A percentile compares a stretch with the other conserved stretches of the same genome.
These are phyloP conservation scores for Lampris megalopsis DNA, from an alignment of 2,113 vertebrate genomes.

Conservation along the genomic window DNA sequence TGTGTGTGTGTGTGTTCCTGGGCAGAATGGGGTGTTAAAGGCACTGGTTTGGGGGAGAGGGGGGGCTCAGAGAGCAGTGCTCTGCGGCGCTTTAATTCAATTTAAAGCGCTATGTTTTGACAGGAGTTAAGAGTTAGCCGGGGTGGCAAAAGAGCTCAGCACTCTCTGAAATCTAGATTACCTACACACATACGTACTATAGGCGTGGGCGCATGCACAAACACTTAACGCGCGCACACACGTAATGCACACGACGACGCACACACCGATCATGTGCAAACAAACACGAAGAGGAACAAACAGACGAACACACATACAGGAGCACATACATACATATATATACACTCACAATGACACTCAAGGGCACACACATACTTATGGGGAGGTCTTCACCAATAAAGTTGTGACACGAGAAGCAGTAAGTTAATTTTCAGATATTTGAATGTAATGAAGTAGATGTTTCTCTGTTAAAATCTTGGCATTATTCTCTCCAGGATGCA, in stretches of 20 bases:
- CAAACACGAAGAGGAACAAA: neutral
- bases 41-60: slow-evolving; percentile 85
- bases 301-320: neutral
- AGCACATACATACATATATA: neutral
- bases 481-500: slow-evolving; percentile 40
- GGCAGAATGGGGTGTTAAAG: slow-evolving; percentile 81
- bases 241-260: slow-evolving; percentile 5
- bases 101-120: slow-evolving; percentile 87
- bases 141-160: slow-evolving; percentile 75
- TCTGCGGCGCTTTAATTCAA: slow-evolving; percentile 92
- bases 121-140: slow-evolving; percentile 88
- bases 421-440: slow-evolving; percentile 32
- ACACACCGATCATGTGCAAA: neutral
- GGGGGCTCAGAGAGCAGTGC: slow-evolving; percentile 84
- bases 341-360: neutral
- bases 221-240: slow-evolving; percentile 1
- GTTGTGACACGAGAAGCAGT: slow-evolving; percentile 10
- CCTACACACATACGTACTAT: slow-evolving; percentile 42
- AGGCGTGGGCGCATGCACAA: neutral
- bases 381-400: slow-evolving; percentile 28
- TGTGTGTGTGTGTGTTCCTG: slow-evolving; percentile 50
- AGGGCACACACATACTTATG: neutral
- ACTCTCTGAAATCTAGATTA: slow-evolving; percentile 73
- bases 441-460: slow-evolving; percentile 26
- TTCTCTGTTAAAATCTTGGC: slow-evolving; percentile 39